Conservation (phyloP, 2,113 vertebrate species). For the Parotia lawesii region DNA sequence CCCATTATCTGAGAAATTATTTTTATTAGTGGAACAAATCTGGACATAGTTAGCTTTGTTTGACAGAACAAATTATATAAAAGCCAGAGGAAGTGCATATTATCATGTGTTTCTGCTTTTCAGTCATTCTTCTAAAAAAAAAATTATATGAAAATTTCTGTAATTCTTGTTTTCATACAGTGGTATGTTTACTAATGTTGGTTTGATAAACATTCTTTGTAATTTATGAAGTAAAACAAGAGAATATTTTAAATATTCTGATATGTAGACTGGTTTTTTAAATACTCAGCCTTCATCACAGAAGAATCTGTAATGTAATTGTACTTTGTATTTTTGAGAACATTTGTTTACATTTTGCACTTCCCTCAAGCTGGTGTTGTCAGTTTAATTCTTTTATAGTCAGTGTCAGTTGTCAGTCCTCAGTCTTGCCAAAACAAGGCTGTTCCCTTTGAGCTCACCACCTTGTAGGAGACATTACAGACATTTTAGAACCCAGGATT, state of each 20-base stretch:
- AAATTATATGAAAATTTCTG: not conserved
- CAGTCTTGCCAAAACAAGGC: not conserved
- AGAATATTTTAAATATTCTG: not conserved
- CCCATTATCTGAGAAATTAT: conserved; percentile 5
- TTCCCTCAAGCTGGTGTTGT: not conserved
- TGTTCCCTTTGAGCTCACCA: not conserved
- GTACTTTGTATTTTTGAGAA: not conserved
- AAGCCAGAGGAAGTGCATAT: not conserved
- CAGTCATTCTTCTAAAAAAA: not conserved
- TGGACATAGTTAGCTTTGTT: not conserved
- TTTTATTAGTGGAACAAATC: conserved; percentile 48
- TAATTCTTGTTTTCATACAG: not conserved
- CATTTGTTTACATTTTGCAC: not conserved
- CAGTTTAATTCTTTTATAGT: not conserved
- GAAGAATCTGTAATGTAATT: not conserved
- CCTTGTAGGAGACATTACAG: not conserved
- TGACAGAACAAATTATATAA: not conserved
- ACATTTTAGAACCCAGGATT: not conserved
- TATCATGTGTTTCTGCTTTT: not conserved
- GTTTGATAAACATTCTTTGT: not conserved
- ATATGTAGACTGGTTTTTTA: not conserved
- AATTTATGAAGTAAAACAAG: not conserved
- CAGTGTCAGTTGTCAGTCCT: not conserved
- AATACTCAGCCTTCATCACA: not conserved
- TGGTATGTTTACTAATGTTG: not conserved